Percentiles rank a stretch among this genome's conserved stretches.
Evolutionary conservation across 1,140 invertebrate genomes (phyloP).

Genomic region (Zaprionus kolodkinae): DNA sequence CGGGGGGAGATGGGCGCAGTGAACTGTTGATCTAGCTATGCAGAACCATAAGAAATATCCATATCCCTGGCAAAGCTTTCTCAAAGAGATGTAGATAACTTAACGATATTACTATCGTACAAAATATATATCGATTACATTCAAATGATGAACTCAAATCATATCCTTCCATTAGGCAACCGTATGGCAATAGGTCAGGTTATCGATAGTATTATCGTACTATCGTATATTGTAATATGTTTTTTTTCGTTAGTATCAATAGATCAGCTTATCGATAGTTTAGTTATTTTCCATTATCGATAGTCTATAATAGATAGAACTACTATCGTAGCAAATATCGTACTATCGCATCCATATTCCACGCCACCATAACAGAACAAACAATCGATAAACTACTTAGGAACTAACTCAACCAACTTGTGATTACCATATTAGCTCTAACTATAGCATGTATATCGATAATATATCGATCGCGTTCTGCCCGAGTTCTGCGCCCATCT

Average conservation of each 20-base stretch:
- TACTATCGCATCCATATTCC: neutral
- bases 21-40: neutral
- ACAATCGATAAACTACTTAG: slow-evolving; percentile 2
- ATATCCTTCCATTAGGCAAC: neutral
- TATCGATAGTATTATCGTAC: neutral
- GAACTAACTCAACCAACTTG: neutral
- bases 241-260: neutral
- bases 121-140: neutral
- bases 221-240: neutral
- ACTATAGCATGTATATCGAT: neutral
- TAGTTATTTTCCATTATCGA: too few relatives aligned
- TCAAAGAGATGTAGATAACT: neutral
- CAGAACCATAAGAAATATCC: neutral
- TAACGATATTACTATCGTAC: neutral
- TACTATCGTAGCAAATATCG: neutral
- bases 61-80: neutral
- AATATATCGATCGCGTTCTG: neutral
- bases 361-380: neutral
- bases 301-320: neutral
- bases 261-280: neutral
- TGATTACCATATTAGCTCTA: neutral
- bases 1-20: neutral
- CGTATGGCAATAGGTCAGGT: neutral
- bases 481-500: neutral
- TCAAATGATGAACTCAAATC: neutral